Evolutionary conservation across 2,113 vertebrate genomes (phyloP).

Genomic region (Phainopepla nitens): DNA sequence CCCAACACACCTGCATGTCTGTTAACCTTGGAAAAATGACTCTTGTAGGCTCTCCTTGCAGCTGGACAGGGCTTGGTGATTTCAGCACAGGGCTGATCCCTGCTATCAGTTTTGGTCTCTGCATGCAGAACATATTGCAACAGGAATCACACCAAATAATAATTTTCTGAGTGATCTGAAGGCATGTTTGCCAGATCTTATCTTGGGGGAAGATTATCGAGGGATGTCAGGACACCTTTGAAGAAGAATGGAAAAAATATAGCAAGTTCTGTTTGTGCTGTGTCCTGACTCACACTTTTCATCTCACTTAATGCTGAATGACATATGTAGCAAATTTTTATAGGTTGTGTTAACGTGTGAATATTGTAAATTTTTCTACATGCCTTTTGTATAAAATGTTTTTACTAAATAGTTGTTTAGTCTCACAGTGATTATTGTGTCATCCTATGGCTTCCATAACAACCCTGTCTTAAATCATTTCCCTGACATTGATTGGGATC

Average conservation of each 20-base stretch:
- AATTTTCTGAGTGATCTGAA: not conserved
- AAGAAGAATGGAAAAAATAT: not conserved
- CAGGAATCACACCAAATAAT: not conserved
- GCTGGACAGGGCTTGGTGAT: not conserved
- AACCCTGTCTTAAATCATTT: not conserved
- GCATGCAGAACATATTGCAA: not conserved
- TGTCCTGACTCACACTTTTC: not conserved
- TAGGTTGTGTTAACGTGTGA: not conserved
- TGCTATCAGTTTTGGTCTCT: not conserved
- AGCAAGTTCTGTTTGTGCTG: not conserved
- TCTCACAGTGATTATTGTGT: not conserved
- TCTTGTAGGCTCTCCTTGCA: not conserved
- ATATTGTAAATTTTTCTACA: constrained; percentile 4
- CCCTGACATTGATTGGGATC: not conserved
- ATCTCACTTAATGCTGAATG: not conserved
- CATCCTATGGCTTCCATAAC: not conserved
- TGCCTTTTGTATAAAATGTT: constrained; percentile 30
- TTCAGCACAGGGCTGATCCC: not conserved
- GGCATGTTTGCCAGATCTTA: not conserved
- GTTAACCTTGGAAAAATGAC: rapidly evolving
- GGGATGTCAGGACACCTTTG: not conserved
- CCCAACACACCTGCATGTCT: not conserved
- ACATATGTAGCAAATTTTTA: constrained; percentile 36
- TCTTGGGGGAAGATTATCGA: not conserved
- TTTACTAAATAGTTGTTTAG: not conserved